phyloP scores from a whole-genome alignment of 2,888 invertebrate species.

The Cyrtodaria siliqua region DNA sequence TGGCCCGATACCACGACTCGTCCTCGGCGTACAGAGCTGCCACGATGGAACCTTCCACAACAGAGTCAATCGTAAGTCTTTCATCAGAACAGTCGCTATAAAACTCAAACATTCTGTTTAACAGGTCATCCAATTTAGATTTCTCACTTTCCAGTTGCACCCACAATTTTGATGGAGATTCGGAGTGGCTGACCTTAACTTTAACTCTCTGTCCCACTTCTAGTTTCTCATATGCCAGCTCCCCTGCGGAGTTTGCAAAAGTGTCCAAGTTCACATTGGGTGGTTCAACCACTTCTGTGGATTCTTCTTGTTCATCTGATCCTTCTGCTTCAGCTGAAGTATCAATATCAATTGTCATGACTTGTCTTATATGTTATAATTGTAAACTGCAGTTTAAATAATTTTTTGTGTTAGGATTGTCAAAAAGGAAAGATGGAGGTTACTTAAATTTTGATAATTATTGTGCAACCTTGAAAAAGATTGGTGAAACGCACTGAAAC shows the following conservation, averaged over 20 bases:
- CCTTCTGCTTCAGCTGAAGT: too few species aligned
- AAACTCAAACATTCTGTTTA: slow-evolving; percentile 75
- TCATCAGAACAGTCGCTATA: slow-evolving; percentile 60
- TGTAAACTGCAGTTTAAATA: too few species aligned
- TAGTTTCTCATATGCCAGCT: slow-evolving; percentile 28
- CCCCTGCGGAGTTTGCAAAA: not conserved
- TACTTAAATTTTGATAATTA: too few species aligned
- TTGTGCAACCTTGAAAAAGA: too few species aligned
- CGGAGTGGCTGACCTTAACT: slow-evolving; percentile 64
- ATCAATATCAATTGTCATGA: too few species aligned
- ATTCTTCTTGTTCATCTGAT: too few species aligned
- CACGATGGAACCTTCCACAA: slow-evolving; percentile 65
- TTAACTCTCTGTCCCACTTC: slow-evolving; percentile 58
- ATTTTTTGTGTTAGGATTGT: too few species aligned
- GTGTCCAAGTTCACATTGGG: slow-evolving; percentile 3
- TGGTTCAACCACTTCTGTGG: not conserved
- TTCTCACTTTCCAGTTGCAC: slow-evolving; percentile 70
- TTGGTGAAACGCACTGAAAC: too few species aligned
- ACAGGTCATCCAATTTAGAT: slow-evolving; percentile 63
- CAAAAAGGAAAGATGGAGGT: too few species aligned
- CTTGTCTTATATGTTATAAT: too few species aligned
- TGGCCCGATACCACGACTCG: slow-evolving; percentile 80
- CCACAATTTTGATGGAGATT: slow-evolving; percentile 76
- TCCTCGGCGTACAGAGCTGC: slow-evolving; percentile 77
- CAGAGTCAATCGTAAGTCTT: slow-evolving; percentile 46